phyloP scores from a whole-genome alignment of 2,797 vertebrate genomes.

The Hydrocynus forskahlii region DNA sequence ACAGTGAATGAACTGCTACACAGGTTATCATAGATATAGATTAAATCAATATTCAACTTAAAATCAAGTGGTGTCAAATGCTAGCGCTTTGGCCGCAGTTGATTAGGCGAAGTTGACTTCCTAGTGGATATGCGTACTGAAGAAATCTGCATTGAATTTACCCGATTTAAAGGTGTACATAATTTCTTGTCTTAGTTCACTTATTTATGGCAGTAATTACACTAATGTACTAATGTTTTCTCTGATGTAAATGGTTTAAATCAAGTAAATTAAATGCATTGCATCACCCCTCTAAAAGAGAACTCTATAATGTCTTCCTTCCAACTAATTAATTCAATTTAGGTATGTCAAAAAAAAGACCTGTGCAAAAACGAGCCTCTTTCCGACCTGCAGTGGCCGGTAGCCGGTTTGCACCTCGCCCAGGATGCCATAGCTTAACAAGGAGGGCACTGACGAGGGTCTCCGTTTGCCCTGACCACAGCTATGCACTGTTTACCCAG shows the following conservation, averaged over 20 bases:
- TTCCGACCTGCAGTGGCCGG: slow-evolving; percentile 52
- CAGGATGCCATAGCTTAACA: slow-evolving; percentile 57
- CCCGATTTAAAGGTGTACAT: background rate
- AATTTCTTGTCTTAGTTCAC: background rate
- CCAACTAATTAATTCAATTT: background rate
- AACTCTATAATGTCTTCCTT: background rate
- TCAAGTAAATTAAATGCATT: background rate
- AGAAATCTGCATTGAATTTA: background rate
- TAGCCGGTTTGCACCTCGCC: slow-evolving; percentile 52
- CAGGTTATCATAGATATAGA: background rate
- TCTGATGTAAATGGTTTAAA: too few species aligned
- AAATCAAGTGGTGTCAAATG: background rate
- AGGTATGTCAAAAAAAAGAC: background rate
- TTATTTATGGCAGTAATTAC: too few species aligned
- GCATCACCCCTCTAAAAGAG: background rate
- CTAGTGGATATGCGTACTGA: background rate
- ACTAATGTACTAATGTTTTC: too few species aligned
- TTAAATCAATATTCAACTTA: background rate
- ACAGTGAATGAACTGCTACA: too few species aligned
- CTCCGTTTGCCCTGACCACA: slow-evolving; percentile 63
- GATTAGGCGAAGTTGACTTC: background rate
- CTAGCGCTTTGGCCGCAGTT: background rate
- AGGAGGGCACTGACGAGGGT: slow-evolving; percentile 68
- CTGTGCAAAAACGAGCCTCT: background rate
- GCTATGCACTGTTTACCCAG: slow-evolving; percentile 75